Percentiles rank a stretch among this genome's conserved stretches.
Conservation (phyloP, 2,113 vertebrate genomes). For the Silurus meridionalis region DNA sequence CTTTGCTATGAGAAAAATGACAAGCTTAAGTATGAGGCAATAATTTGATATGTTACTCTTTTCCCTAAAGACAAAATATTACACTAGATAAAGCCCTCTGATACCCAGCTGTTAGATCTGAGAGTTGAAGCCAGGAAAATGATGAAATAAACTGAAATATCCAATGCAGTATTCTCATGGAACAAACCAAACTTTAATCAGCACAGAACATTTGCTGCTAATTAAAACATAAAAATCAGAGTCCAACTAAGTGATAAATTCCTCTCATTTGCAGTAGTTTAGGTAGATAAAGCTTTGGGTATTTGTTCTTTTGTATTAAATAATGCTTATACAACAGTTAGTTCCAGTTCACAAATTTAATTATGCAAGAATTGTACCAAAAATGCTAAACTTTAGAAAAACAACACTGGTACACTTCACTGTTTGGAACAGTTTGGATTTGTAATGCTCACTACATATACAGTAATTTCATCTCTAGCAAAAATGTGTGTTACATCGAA, state of each 20-base stretch:
- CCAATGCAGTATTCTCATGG: background rate
- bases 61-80: conserved; percentile 14
- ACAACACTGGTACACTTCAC: background rate
- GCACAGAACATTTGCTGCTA: background rate
- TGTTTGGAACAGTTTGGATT: background rate
- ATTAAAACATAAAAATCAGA: background rate
- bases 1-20: background rate
- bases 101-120: background rate
- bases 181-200: background rate
- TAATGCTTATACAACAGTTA: background rate
- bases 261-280: background rate
- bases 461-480: background rate
- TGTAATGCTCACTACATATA: background rate
- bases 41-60: conserved; percentile 9
- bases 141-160: conserved; percentile 49
- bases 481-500: background rate
- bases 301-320: background rate
- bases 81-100: conserved; percentile 5
- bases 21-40: conserved; percentile 17
- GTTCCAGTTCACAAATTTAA: background rate
- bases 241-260: background rate
- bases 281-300: background rate
- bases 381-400: background rate
- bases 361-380: background rate
- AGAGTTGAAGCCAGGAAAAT: conserved; percentile 24